Evolutionary conservation across 2,113 vertebrate species (phyloP), one percentile per base, ranked within the genome.

Genomic region (Pelvicachromis taeniatus): DNA sequence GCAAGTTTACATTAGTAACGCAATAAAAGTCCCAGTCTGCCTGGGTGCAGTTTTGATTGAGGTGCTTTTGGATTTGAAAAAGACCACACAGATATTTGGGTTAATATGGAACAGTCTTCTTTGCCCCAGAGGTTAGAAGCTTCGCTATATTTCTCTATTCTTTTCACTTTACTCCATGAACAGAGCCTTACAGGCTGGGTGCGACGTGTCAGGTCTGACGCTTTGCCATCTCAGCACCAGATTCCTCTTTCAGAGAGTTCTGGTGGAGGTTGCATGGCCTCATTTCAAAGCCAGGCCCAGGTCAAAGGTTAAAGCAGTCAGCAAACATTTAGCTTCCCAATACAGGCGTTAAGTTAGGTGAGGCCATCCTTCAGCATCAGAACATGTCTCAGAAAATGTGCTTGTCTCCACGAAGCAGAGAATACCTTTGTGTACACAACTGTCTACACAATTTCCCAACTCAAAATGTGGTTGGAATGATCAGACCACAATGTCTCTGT

Each of bases 161-260:
- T 89, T 77, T 59, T 78, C 35, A 79, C 85, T 29, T 65, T 79
- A 82, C 42, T 85, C 23, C 77, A 35, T 80, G 50, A 56, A 80
- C 79, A 61, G 58, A 83, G 48, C 48, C 87, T 88, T 87, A 35
- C 52, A 85, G 85, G 80, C 85, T 84, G 86, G 89, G 79, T 83
- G 88, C 91, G 87, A 92, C 84, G 78, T 93, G 91, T 91, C 83
- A 90, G 89, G 82, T 90, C 83, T 93, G 91, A 94, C 85, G 84
- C 93, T 86, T 94, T 95, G 89, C 80, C 93, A 78, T 93, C 92
- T 95, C 86, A 17, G 38, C 92, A 94, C 90, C 92, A 95, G 94
- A 94, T 95, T 95, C 93, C 94, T 95, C 84, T 81, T 84, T 90
- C 78, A 79, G 77, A 84, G 58, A 85, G 80, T 77, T 63, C 61